Percentiles rank a stretch among this genome's conserved stretches.
Conservation (phyloP, 2,113 vertebrate species). For the Montifringilla adamsi region DNA sequence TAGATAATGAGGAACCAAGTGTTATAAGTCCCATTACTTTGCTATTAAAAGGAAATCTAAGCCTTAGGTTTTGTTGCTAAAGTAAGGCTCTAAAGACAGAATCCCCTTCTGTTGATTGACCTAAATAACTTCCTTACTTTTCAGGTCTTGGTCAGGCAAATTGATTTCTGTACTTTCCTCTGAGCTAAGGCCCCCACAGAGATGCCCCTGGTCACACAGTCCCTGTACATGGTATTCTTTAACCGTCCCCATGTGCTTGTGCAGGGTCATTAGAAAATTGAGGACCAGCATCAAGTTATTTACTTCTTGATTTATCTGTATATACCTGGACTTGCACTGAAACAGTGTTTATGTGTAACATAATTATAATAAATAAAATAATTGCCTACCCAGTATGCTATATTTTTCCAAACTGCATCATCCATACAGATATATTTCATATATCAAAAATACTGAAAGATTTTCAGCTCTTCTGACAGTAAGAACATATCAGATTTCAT, state of each 20-base stretch:
- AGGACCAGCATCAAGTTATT: background rate
- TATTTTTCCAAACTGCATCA: background rate
- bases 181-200: constrained; percentile 29
- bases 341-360: background rate
- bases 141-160: constrained; percentile 37
- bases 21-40: background rate
- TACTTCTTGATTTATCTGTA: background rate
- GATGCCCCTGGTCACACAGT: background rate
- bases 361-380: background rate
- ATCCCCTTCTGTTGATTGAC: constrained; percentile 36
- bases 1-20: background rate
- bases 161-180: constrained; percentile 53
- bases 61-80: background rate
- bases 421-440: background rate
- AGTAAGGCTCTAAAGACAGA: background rate
- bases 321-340: background rate
- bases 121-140: constrained; percentile 36
- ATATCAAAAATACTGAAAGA: background rate
- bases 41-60: background rate
- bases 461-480: background rate
- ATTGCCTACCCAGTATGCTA: background rate
- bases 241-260: background rate
- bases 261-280: background rate
- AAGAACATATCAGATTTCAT: background rate
- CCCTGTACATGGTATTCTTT: background rate